phyloP scores from a whole-genome alignment of 1,140 invertebrate species.

The Leucophenga varia region DNA sequence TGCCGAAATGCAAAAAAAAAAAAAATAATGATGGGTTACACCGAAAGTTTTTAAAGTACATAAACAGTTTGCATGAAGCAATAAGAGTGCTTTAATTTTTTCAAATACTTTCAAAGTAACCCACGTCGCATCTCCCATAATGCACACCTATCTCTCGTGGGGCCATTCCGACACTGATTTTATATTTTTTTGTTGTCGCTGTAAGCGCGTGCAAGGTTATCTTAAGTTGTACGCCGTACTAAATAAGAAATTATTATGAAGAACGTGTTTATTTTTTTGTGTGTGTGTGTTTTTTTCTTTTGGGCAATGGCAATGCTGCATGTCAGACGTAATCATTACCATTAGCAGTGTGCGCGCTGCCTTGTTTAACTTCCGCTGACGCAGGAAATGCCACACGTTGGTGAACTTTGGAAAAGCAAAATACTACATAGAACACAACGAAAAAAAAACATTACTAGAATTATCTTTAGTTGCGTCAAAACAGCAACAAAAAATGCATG shows the following conservation, averaged over 20 bases:
- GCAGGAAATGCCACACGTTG: conserved; percentile 23
- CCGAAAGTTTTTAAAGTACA: conserved; percentile 28
- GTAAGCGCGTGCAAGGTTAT: not conserved
- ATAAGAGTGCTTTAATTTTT: not conserved
- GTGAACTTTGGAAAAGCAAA: conserved; percentile 27
- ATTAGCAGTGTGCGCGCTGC: conserved; percentile 9
- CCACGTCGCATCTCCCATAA: no score
- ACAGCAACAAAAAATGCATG: no score
- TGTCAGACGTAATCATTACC: conserved; percentile 23
- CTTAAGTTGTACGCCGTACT: conserved; percentile 10
- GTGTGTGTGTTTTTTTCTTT: no score
- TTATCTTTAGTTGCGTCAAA: conserved; percentile 16
- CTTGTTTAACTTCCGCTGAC: conserved; percentile 41
- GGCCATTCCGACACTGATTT: no score
- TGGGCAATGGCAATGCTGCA: conserved; percentile 17
- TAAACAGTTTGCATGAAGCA: conserved; percentile 20
- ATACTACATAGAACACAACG: no score
- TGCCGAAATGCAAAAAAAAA: conserved; percentile 17
- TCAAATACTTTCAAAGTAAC: not conserved
- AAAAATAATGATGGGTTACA: no score
- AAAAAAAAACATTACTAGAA: no score
- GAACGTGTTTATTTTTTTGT: conserved; percentile 27
- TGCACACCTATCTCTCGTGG: no score
- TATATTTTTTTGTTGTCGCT: not conserved
- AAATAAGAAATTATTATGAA: conserved; percentile 52